Conservation (phyloP, 53 echinoderm and acorn worm genomes). For the Holothuria leucospilota region DNA sequence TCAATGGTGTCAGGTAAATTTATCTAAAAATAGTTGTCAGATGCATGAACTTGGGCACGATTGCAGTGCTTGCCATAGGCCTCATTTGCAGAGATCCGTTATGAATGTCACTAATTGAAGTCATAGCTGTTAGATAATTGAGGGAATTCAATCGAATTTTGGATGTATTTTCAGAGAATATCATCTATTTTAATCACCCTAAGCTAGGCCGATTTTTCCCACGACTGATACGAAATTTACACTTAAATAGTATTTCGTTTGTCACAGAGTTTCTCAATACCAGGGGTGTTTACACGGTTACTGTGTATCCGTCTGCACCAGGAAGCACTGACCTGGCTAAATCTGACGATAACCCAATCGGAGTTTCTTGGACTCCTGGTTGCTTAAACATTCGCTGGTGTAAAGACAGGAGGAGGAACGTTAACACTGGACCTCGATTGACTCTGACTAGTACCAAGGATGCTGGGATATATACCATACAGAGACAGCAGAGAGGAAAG, state of each 20-base stretch:
- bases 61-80: too few relatives aligned
- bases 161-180: too few relatives aligned
- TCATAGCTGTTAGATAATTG: too few relatives aligned
- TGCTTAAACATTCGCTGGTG: constrained; percentile 19
- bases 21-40: too few relatives aligned
- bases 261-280: background rate
- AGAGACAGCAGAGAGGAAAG: background rate
- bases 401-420: constrained; percentile 9
- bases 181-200: too few relatives aligned
- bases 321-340: background rate
- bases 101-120: too few relatives aligned
- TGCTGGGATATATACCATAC: constrained; percentile 23
- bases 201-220: too few relatives aligned
- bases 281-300: background rate
- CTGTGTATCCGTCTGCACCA: background rate
- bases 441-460: constrained; percentile 1
- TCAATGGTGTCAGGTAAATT: too few relatives aligned
- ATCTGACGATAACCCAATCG: background rate
- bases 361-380: constrained; percentile 26
- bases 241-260: background rate
- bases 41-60: too few relatives aligned
- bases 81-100: too few relatives aligned
- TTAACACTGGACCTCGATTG: constrained; percentile 23
- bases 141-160: too few relatives aligned
- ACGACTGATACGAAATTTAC: too few relatives aligned